A percentile compares a stretch with the other conserved stretches of the same genome.
Conservation (phyloP, 1,140 invertebrate genomes). For the Achatina immaculata region DNA sequence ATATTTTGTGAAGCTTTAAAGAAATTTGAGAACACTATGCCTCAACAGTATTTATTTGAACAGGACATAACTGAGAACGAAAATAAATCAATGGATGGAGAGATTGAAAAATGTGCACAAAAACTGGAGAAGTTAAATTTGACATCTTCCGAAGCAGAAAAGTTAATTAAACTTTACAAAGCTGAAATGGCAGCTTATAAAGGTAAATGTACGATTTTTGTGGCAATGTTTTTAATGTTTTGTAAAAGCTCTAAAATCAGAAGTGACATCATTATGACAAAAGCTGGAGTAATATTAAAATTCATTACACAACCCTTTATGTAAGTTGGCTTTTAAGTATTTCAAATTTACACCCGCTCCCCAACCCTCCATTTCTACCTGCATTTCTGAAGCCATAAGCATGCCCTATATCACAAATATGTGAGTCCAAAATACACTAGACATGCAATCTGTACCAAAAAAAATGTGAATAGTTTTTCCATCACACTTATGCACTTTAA, state of each 20-base stretch:
- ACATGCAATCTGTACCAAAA: no score
- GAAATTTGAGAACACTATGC: no score
- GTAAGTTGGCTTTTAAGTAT: no score
- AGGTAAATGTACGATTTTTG: conserved; percentile 40
- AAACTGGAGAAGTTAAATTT: conserved; percentile 36
- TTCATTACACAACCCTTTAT: background rate
- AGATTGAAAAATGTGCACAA: conserved; percentile 42
- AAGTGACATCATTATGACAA: background rate
- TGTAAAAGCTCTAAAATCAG: background rate
- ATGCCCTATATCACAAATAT: no score
- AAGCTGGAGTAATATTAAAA: background rate
- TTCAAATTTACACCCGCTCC: no score
- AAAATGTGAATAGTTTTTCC: no score
- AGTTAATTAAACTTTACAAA: conserved; percentile 54
- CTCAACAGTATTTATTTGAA: conserved; percentile 14
- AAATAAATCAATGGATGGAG: conserved; percentile 40
- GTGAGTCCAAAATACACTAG: no score
- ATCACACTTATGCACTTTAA: no score
- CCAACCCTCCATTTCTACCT: no score
- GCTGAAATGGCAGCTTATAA: conserved; percentile 48
- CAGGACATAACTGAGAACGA: conserved; percentile 43
- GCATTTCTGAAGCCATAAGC: no score
- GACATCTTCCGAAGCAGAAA: conserved; percentile 44
- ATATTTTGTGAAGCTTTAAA: no score
- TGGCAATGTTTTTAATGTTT: background rate